Conservation (phyloP, 2,888 invertebrate genomes). For the Pogonocherus hispidulus region DNA sequence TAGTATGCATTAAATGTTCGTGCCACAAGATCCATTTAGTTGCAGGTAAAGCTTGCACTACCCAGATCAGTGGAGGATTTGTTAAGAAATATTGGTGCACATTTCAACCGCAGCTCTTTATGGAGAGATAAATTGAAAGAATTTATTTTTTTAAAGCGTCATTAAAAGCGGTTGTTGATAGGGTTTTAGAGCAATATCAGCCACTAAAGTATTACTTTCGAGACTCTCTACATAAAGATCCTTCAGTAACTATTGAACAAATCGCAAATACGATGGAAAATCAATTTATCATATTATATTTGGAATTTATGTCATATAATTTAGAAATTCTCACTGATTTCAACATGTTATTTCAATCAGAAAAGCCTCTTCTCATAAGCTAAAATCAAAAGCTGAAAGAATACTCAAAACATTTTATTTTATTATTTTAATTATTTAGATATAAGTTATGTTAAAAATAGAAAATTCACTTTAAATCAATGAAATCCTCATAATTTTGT, state of each 20-base stretch:
- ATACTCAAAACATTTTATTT: slow-evolving; percentile 12
- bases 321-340: slow-evolving; percentile 25
- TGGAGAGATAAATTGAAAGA: slow-evolving; percentile 53
- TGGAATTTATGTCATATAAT: slow-evolving; percentile 26
- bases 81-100: slow-evolving; percentile 52
- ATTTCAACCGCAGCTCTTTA: slow-evolving; percentile 49
- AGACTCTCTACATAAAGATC: slow-evolving; percentile 20
- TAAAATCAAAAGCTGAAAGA: slow-evolving; percentile 22
- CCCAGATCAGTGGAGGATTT: slow-evolving; percentile 55
- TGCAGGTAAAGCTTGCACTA: slow-evolving; percentile 60
- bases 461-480: slow-evolving; percentile 13
- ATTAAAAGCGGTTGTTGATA: slow-evolving; percentile 58
- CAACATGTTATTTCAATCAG: slow-evolving; percentile 27
- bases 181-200: slow-evolving; percentile 60
- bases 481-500: slow-evolving; percentile 14
- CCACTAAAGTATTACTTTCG: slow-evolving; percentile 45
- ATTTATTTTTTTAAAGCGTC: slow-evolving; percentile 59
- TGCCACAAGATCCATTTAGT: slow-evolving; percentile 61
- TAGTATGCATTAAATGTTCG: slow-evolving; percentile 59
- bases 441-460: not conserved
- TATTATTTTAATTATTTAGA: slow-evolving; percentile 25
- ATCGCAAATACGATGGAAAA: slow-evolving; percentile 17
- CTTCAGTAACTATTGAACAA: slow-evolving; percentile 14
- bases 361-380: slow-evolving; percentile 18
- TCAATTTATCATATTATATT: slow-evolving; percentile 18